Conservation (phyloP, 2,888 invertebrate genomes). For the Agrochola macilenta region DNA sequence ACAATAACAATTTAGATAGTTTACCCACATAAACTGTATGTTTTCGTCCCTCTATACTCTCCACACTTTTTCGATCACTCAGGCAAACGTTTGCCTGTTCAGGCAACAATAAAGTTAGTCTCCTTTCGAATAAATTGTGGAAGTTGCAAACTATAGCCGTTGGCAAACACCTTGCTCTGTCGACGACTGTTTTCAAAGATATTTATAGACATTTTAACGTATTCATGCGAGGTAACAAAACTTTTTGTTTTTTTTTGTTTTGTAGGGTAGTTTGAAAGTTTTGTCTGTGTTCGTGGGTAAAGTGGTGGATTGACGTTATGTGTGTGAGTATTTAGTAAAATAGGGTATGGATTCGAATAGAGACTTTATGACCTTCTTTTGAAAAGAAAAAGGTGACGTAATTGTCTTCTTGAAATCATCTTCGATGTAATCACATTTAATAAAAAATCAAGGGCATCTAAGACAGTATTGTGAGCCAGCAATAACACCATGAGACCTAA, state of each 20-base stretch:
- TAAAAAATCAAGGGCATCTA: not conserved
- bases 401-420: not conserved
- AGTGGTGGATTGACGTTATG: not conserved
- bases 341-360: not conserved
- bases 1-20: not conserved
- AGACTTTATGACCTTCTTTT: slow-evolving; percentile 9
- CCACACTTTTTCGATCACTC: slow-evolving; percentile 31
- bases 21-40: not conserved
- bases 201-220: slow-evolving; percentile 62
- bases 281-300: not conserved
- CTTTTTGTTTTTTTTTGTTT: slow-evolving; percentile 43
- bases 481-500: not conserved
- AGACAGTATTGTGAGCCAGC: not conserved
- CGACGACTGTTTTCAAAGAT: slow-evolving; percentile 54
- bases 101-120: slow-evolving; percentile 47
- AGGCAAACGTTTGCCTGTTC: slow-evolving; percentile 10
- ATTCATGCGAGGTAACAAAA: slow-evolving; percentile 55
- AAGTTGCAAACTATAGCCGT: slow-evolving; percentile 63
- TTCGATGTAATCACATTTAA: not conserved
- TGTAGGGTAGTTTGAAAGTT: slow-evolving; percentile 38
- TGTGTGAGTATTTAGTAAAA: slow-evolving; percentile 17
- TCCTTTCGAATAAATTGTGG: slow-evolving; percentile 58
- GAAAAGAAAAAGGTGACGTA: not conserved
- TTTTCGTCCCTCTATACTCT: not conserved
- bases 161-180: slow-evolving; percentile 63